A percentile compares a stretch with the other conserved stretches of the same genome.
These are phyloP conservation scores for Mormyrus hasselquistii DNA, from an alignment of 2,797 vertebrate genomes.

Conservation along the genomic window DNA sequence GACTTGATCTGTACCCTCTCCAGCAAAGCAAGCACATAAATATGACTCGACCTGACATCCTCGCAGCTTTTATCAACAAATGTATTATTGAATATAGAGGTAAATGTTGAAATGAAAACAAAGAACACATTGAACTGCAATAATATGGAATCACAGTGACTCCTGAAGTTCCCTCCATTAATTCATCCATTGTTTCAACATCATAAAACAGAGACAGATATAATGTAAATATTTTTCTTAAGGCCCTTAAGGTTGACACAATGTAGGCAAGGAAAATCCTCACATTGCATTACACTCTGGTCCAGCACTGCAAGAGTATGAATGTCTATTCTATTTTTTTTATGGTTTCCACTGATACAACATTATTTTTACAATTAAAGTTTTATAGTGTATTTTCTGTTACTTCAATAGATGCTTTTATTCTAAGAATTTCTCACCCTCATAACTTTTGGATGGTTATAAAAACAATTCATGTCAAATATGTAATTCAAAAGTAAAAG, in stretches of 20 bases:
- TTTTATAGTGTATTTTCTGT: neutral
- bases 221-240: constrained; percentile 43
- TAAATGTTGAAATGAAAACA: constrained; percentile 34
- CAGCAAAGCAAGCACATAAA: neutral
- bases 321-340: neutral
- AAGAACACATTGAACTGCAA: constrained; percentile 35
- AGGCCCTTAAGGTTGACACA: neutral
- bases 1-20: neutral
- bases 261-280: neutral
- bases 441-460: neutral
- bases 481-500: neutral
- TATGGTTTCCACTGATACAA: neutral
- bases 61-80: constrained; percentile 19
- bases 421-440: neutral
- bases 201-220: constrained; percentile 30
- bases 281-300: neutral
- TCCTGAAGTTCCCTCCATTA: constrained; percentile 33
- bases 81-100: constrained; percentile 34
- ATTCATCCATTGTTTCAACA: constrained; percentile 29
- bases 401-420: neutral
- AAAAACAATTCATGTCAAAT: neutral
- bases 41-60: neutral
- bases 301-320: neutral
- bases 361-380: constrained; percentile 5
- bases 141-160: constrained; percentile 36